Base-by-base conservation (phyloP, 2,797 vertebrate species). In the Gouania willdenowi region DNA sequence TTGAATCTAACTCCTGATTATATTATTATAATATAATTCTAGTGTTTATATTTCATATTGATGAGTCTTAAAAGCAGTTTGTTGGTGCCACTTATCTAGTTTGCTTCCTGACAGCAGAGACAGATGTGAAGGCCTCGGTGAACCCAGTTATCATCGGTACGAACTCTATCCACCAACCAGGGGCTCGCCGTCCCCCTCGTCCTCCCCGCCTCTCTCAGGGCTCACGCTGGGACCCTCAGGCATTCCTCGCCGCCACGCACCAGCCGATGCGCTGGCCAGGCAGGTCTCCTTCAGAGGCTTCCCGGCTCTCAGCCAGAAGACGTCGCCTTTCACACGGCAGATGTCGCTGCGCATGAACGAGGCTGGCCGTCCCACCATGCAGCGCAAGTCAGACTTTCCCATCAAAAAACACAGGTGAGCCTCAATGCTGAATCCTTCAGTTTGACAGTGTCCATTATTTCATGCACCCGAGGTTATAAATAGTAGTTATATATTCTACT, bases 261-360 rank as follows among this genome's bases (percentile, higher is more conserved):
- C 95, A 0, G 93, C 91, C 18, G 96, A 99, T 27, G 93, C 92
- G 2, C 89, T 99, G 14, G 94, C 94, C 51, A 86, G 96, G 29
- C 97, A 99, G 85, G 94, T 95, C 14, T 98, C 97, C 20, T 98
- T 99, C 87, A 83, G 92, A 37, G 96, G 95, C 53, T 99, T 99
- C 79, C 97, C 96, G 0, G 94, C 82, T 15, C 95, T 99, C 28
- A 95, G 93, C 72, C 93, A 98, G 79, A 98, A 97, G 84, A 97
- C 94, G 13, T 99, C 97, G 31, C 97, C 97, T 51, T 99, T 99
- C 82, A 98, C 99, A 58, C 89, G 97, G 6, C 94, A 98, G 48
- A 72, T 94, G 29, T 98, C 96, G 0, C 86, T 99, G 55, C 90
- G 97, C 61, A 94, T 96, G 83, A 97, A 96, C 19, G 97, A 99